These are phyloP conservation scores for Drosophila lacteicornis DNA, from an alignment of 1,140 invertebrate species.

Conservation along the genomic window DNA sequence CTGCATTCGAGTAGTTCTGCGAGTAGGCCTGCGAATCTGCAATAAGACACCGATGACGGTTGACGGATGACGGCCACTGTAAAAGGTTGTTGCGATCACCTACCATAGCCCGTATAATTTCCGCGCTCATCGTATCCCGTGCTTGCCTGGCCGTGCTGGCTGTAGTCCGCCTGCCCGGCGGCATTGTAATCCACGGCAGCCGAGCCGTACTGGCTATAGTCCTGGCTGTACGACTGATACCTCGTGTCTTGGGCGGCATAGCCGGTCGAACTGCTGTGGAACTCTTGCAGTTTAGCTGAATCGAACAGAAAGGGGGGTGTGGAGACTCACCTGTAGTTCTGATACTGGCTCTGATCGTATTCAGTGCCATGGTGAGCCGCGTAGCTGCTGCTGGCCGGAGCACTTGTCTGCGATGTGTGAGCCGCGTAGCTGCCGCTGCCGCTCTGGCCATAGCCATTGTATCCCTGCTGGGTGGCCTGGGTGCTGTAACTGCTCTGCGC, in stretches of 20 bases:
- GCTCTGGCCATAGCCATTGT: slow-evolving; percentile 80
- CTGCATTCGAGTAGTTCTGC: slow-evolving; percentile 81
- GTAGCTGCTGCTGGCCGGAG: slow-evolving; percentile 72
- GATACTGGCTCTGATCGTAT: slow-evolving; percentile 83
- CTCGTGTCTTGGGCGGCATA: slow-evolving; percentile 78
- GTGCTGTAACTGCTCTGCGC: slow-evolving; percentile 75
- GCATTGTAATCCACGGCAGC: slow-evolving; percentile 81
- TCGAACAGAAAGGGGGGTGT: background rate
- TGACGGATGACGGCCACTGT: slow-evolving; percentile 15
- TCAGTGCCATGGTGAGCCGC: slow-evolving; percentile 65
- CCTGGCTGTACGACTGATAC: slow-evolving; percentile 78
- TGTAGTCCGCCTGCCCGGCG: slow-evolving; percentile 77
- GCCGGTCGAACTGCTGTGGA: slow-evolving; percentile 61
- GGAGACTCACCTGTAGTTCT: slow-evolving; percentile 70
- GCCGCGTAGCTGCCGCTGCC: slow-evolving; percentile 65
- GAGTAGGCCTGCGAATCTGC: slow-evolving; percentile 82
- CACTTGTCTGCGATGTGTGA: slow-evolving; percentile 59
- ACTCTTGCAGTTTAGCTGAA: background rate
- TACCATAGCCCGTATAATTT: slow-evolving; percentile 80
- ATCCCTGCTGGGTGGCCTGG: slow-evolving; percentile 64
- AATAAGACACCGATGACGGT: slow-evolving; percentile 31
- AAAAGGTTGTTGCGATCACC: slow-evolving; percentile 27
- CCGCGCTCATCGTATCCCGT: slow-evolving; percentile 75
- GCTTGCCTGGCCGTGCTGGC: slow-evolving; percentile 70
- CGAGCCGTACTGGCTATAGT: slow-evolving; percentile 82